Percentiles rank a stretch among this genome's conserved stretches.
Evolutionary conservation across 2,888 invertebrate species (phyloP).

Genomic region (Oithona nana): DNA sequence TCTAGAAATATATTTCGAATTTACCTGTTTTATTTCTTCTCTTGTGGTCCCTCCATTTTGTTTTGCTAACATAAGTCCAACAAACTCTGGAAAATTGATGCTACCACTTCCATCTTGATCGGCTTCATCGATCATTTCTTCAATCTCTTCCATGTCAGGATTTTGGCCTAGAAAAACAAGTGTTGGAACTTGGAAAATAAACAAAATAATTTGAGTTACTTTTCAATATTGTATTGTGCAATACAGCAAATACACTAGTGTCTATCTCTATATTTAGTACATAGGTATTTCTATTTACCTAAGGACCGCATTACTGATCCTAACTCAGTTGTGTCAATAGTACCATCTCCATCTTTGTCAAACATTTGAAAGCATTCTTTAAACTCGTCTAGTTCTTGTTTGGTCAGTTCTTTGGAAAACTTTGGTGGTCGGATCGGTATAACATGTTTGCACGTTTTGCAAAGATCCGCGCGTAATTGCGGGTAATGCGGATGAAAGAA

Average conservation of each 20-base stretch:
- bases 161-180: not conserved
- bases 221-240: no score
- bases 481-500: not conserved
- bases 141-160: slow-evolving; percentile 4
- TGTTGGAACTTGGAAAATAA: not conserved
- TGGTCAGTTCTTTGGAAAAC: not conserved
- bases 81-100: slow-evolving; percentile 11
- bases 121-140: slow-evolving; percentile 14
- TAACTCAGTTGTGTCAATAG: slow-evolving; percentile 8
- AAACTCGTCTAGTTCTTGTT: not conserved
- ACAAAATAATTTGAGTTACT: not conserved
- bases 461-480: not conserved
- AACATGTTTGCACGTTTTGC: slow-evolving; percentile 4
- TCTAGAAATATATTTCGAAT: no score
- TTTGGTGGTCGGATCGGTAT: not conserved
- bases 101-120: slow-evolving; percentile 6
- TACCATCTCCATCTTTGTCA: slow-evolving; percentile 14
- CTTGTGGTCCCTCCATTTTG: not conserved
- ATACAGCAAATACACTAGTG: no score
- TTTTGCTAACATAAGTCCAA: slow-evolving; percentile 9
- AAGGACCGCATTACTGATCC: slow-evolving; percentile 10
- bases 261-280: no score
- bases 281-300: slow-evolving; percentile 3
- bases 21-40: slow-evolving; percentile 10
- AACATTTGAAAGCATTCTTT: slow-evolving; percentile 9